These are phyloP conservation scores for Cephalotes varians DNA, from an alignment of 2,888 invertebrate genomes.

Conservation along the genomic window DNA sequence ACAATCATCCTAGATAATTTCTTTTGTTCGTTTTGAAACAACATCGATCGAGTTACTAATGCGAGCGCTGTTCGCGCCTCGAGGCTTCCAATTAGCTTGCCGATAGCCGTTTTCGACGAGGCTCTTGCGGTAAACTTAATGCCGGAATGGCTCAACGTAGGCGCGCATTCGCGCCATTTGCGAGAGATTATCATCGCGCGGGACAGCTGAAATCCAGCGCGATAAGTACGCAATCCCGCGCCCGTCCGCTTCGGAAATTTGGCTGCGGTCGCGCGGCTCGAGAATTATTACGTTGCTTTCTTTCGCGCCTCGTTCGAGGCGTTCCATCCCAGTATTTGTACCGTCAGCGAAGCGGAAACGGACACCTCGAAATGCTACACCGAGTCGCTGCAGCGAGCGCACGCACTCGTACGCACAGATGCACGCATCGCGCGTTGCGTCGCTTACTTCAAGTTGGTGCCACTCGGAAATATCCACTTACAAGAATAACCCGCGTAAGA, in stretches of 20 bases:
- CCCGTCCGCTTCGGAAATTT: constrained; percentile 41
- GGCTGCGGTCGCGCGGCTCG: constrained; percentile 41
- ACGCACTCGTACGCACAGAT: constrained; percentile 49
- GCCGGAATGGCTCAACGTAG: not conserved
- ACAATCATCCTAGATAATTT: constrained; percentile 20
- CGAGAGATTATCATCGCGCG: constrained; percentile 49
- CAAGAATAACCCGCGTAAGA: constrained; percentile 67
- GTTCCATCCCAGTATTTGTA: constrained; percentile 63
- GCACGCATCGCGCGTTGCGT: constrained; percentile 23
- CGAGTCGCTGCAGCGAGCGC: constrained; percentile 48
- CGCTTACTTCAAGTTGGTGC: constrained; percentile 49
- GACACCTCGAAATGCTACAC: constrained; percentile 63
- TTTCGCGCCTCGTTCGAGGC: constrained; percentile 53
- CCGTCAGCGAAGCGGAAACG: constrained; percentile 74
- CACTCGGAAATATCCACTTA: constrained; percentile 76
- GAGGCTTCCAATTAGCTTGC: constrained; percentile 36
- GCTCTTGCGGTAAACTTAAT: constrained; percentile 39
- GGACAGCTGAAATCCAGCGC: constrained; percentile 40
- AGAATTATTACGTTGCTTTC: constrained; percentile 30
- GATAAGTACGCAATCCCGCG: constrained; percentile 32
- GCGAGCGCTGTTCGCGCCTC: constrained; percentile 22
- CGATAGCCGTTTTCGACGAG: constrained; percentile 11
- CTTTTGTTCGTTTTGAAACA: constrained; percentile 13
- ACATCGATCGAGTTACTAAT: constrained; percentile 10
- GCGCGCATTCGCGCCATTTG: constrained; percentile 16